phyloP scores from a whole-genome alignment of 2,113 vertebrate species.

The Galemys pyrenaicus region DNA sequence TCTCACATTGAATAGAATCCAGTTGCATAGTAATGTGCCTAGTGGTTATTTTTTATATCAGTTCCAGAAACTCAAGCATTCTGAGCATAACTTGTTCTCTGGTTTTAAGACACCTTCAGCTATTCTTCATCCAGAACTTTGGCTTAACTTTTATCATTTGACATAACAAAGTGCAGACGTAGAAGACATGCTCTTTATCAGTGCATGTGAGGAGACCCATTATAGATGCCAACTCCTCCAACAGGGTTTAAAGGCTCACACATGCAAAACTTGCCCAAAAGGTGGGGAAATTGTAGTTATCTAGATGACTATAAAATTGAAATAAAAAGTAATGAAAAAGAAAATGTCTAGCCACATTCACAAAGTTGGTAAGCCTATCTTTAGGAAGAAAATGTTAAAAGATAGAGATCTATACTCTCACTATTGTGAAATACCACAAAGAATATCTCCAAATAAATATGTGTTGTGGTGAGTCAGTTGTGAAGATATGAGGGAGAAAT shows the following conservation, averaged over 20 bases:
- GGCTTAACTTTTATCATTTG: conserved; percentile 10
- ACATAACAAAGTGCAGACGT: conserved; percentile 23
- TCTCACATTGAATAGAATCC: neutral
- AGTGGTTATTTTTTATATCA: neutral
- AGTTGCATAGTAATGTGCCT: neutral
- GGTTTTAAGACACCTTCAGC: neutral
- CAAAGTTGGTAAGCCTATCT: neutral
- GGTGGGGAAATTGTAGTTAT: neutral
- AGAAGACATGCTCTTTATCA: neutral
- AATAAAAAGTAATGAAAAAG: neutral
- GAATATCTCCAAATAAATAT: conserved; percentile 26
- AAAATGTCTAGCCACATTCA: neutral
- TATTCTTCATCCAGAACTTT: conserved; percentile 19
- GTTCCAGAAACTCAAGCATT: conserved; percentile 21
- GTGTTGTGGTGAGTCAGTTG: conserved; percentile 34
- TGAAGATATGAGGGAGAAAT: neutral
- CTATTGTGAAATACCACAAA: conserved; percentile 11
- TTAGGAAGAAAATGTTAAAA: neutral
- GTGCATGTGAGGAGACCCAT: neutral
- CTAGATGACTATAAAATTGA: neutral
- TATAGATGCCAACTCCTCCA: neutral
- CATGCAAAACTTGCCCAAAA: neutral
- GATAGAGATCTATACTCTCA: neutral
- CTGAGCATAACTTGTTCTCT: conserved; percentile 35
- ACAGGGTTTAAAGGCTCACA: neutral